Evolutionary conservation across 2,888 invertebrate genomes (phyloP), one percentile per base, ranked within the genome.

Genomic region (Cryptus viduatorius): DNA sequence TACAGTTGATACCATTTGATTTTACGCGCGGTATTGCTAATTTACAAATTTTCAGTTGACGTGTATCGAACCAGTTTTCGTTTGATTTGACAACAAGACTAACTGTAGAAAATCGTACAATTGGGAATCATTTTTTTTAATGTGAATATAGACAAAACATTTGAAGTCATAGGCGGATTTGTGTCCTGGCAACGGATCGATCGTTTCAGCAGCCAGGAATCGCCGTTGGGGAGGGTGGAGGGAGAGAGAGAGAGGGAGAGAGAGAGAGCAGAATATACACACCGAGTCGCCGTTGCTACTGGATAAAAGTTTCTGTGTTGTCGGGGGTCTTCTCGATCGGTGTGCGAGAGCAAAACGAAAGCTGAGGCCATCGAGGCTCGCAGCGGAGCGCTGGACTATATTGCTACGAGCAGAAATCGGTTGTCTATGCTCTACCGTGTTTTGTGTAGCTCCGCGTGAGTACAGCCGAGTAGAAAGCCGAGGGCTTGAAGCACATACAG

Each of bases 151-250:
- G 29, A 61, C 61, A 82, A 73, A 82, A 78, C 24, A 73, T 75
- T 79, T 65, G 16, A 50, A 76, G 65, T 50, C 37, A 65, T 65
- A 56, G 48, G 61, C 61, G 73, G 83, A 83, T 76, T 73, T 83
- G 83, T 83, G 86, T 88, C 87, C 88, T 87, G 84, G 84, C 84
- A 82, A 79, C 82, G 82, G 75, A 82, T 79, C 78, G 84, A 84
- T 84, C 84, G 84, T 46, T 86, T 79, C 83, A 73, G 72, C 59
- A 84, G 80, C 76, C 46, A 71, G 64, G 73, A 75, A 72, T 85
- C 79, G 16, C 61, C 56, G 80, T 84, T 75, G 80, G 72, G 86
- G 79, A 82, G 76, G 76, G 44, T 56, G 29, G 76, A 69, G 79
- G 48, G 48, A 69, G 77, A 65, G 46, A 31, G 42, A 59, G 5